Base-by-base conservation (phyloP, 2,888 invertebrate genomes). In the Cantharis flavilabris region DNA sequence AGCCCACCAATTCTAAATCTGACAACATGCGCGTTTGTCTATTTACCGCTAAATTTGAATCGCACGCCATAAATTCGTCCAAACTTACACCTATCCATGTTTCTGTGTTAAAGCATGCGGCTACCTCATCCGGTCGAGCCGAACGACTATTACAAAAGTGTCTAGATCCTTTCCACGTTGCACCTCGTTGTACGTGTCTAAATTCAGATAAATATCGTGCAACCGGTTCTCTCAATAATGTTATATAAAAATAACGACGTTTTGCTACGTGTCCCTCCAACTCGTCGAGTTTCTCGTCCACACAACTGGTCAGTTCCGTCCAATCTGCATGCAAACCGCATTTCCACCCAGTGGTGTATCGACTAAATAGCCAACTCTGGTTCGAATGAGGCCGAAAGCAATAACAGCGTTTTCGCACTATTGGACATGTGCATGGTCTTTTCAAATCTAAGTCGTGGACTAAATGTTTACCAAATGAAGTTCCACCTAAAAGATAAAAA, bases 261-360 rank as follows among this genome's bases (percentile, higher is more conserved):
- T 88, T 88, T 7, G 84, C 84, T 3, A 87, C 84, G 86, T 88
- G 85, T 5, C 95, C 96, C 88, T 98, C 98, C 86, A 96, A 94
- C 87, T 96, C 94, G 88, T 98, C 96, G 86, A 99, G 91, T 85
- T 96, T 96, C 26, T 94, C 93, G 86, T 98, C 96, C 62, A 98
- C 98, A 88, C 98, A 98, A 83, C 92, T 92, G 10, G 96, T 97
- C 82, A 99, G 89, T 90, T 99, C 99, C 3, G 99, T 99, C 95
- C 97, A 99, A 90, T 99, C 99, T 26, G 98, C 98, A 87, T 98
- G 98, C 69, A 99, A 91, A 72, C 99, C 99, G 89, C 99, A 99
- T 86, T 96, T 96, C 98, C 98, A 98, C 82, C 98, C 98, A 26
- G 97, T 98, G 71, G 98, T 97, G 90, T 97, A 98, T 86, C 98